Base-by-base conservation (phyloP, 2,888 invertebrate species). In the Catocala sponsa region DNA sequence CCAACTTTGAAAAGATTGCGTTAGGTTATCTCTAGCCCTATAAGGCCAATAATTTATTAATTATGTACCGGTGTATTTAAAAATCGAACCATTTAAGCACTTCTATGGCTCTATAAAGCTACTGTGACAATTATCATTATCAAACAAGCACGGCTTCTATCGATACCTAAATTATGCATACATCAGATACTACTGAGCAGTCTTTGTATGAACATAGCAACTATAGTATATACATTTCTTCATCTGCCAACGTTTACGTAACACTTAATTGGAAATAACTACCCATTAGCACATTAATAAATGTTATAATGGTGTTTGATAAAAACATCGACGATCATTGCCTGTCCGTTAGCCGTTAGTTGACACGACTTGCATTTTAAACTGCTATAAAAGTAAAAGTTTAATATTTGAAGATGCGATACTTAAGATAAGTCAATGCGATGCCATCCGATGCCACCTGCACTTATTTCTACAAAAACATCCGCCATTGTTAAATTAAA, bases 371-470 rank as follows among this genome's bases (percentile, higher is more conserved):
- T 87, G 88, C 85, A 88, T 90, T 90, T 90, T 88, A 91, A 92
- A 85, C 78, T 82, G 72, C 79, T 83, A 88, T 91, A 92, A 93
- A 93, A 94, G 91, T 92, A 94, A 93, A 91, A 93, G 90, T 92
- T 88, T 88, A 83, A 89, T 91, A 91, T 91, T 90, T 86, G 77
- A 83, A 91, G 92, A 94, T 92, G 82, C 71, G 84, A 91, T 89
- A 89, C 88, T 89, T 84, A 86, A 92, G 93, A 94, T 93, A 92
- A 88, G 85, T 9, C 76, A 81, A 87, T 79, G 82, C 77, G 81
- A 85, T 86, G 82, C 86, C 83, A 84, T 87, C 80, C 75, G 79
- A 86, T 85, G 83, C 86, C 94, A 94, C 94, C 94, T 94, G 94
- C 91, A 89, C 80, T 85, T 81, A 77, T 85, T 84, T 70, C 15